These are phyloP conservation scores for Todiramphus saurophagus DNA, from an alignment of 2,113 vertebrate species.

Conservation along the genomic window DNA sequence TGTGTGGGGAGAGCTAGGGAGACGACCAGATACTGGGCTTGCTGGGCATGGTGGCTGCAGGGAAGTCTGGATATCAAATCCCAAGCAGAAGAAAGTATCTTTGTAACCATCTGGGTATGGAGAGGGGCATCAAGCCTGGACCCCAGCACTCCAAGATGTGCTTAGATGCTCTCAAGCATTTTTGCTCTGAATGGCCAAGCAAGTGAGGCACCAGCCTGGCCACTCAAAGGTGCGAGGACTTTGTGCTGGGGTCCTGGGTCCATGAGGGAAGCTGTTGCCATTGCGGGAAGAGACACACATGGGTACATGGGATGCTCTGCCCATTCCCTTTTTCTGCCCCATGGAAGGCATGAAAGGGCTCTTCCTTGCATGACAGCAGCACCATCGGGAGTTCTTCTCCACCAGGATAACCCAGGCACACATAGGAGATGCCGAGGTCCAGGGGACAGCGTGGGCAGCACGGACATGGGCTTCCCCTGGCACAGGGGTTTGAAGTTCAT, in stretches of 20 bases:
- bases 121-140: not conserved
- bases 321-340: not conserved
- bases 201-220: not conserved
- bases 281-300: fast-evolving
- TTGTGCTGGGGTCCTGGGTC: not conserved
- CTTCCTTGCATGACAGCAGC: fast-evolving
- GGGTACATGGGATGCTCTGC: not conserved
- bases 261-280: not conserved
- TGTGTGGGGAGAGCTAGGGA: not conserved
- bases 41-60: not conserved
- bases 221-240: not conserved
- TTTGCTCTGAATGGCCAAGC: not conserved
- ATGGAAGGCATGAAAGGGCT: not conserved
- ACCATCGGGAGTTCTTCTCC: not conserved
- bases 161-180: not conserved
- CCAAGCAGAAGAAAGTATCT: not conserved
- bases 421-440: not conserved
- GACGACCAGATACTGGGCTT: not conserved
- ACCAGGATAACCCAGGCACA: not conserved
- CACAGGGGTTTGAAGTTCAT: not conserved
- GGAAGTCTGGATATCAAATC: not conserved
- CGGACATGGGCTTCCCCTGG: fast-evolving
- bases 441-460: not conserved
- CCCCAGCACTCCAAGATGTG: not conserved
- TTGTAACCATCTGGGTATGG: not conserved